Percentiles rank a stretch among this genome's conserved stretches.
Conservation (phyloP, 1,140 invertebrate genomes). For the Cotesia chilonis region DNA sequence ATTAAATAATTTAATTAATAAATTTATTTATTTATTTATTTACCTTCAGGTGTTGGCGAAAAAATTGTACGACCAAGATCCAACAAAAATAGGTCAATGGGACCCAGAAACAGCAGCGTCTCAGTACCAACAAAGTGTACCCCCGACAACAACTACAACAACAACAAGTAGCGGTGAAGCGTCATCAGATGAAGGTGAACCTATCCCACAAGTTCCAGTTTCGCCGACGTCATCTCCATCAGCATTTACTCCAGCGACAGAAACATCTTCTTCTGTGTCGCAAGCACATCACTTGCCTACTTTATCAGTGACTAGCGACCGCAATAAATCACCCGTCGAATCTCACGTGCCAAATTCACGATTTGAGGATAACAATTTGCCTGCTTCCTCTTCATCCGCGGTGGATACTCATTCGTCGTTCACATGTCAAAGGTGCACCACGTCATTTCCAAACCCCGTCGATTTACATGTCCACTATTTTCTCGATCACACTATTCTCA, state of each 20-base stretch:
- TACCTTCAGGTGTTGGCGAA: constrained; percentile 76
- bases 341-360: constrained; percentile 41
- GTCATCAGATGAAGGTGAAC: constrained; percentile 62
- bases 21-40: constrained; percentile 5
- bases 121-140: constrained; percentile 28
- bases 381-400: not conserved
- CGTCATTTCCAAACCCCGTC: constrained; percentile 51
- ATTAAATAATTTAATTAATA: no score
- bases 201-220: constrained; percentile 45
- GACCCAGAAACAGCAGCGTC: constrained; percentile 58
- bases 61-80: constrained; percentile 84
- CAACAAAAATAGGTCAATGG: constrained; percentile 74
- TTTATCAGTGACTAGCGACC: constrained; percentile 41
- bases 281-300: constrained; percentile 53
- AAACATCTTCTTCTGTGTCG: constrained; percentile 31
- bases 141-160: no score
- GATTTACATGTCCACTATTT: constrained; percentile 59
- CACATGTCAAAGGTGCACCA: constrained; percentile 56
- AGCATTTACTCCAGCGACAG: constrained; percentile 35
- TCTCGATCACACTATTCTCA: constrained; percentile 54
- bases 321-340: constrained; percentile 43
- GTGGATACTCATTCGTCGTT: constrained; percentile 39
- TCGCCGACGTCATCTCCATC: constrained; percentile 6
- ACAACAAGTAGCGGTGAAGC: constrained; percentile 57
- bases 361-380: constrained; percentile 42